These are phyloP conservation scores for Nymphalis polychloros DNA, from an alignment of 2,888 invertebrate genomes.

Conservation along the genomic window DNA sequence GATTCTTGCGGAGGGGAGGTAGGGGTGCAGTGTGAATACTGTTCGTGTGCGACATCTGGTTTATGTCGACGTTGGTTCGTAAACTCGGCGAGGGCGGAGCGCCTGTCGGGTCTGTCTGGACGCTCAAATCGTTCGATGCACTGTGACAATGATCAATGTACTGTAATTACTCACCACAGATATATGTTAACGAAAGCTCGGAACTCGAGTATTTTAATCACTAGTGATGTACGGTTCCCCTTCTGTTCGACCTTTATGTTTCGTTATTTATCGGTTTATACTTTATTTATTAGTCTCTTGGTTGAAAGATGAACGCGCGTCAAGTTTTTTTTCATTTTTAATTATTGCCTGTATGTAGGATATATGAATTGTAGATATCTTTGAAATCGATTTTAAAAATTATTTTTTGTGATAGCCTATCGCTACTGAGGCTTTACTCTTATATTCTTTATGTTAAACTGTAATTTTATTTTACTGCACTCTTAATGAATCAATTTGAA, in stretches of 20 bases:
- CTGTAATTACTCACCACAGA: constrained; percentile 38
- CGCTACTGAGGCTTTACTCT: too few species aligned
- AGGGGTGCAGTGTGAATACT: constrained; percentile 49
- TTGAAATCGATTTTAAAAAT: too few species aligned
- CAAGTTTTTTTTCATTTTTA: constrained; percentile 7
- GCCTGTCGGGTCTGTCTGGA: constrained; percentile 37
- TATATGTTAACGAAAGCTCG: constrained; percentile 36
- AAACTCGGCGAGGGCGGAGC: constrained; percentile 44
- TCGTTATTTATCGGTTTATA: constrained; percentile 34
- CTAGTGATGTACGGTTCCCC: constrained; percentile 30
- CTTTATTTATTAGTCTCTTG: constrained; percentile 30
- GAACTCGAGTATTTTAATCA: constrained; percentile 34
- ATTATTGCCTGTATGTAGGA: constrained; percentile 13
- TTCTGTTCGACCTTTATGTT: constrained; percentile 33
- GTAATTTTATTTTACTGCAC: too few species aligned
- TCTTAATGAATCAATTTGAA: too few species aligned
- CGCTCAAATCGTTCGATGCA: constrained; percentile 35
- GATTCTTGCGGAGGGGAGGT: constrained; percentile 66
- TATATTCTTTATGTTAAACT: too few species aligned
- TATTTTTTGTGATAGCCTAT: too few species aligned
- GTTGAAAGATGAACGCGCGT: constrained; percentile 22
- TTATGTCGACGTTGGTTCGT: constrained; percentile 56
- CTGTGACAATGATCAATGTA: constrained; percentile 38
- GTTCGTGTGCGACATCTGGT: constrained; percentile 73
- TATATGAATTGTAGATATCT: neutral